Base-by-base conservation (phyloP, 2,797 vertebrate genomes). In the Pipistrellus pygmaeus region DNA sequence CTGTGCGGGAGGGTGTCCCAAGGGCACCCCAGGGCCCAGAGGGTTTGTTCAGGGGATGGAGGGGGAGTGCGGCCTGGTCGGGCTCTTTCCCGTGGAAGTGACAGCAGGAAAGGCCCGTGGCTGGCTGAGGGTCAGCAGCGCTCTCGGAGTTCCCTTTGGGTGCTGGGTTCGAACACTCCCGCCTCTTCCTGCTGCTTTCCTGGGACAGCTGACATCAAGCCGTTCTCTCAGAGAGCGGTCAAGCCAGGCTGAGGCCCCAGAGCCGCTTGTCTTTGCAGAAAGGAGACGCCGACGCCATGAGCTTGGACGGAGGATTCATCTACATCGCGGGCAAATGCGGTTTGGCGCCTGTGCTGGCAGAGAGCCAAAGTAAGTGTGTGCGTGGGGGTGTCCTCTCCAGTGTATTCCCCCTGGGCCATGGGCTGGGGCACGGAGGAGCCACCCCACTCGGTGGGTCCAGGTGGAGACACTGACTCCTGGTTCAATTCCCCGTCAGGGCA, bases 311-410 rank as follows among this genome's bases (percentile, higher is more conserved):
- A 97, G 99, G 99, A 4, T 97, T 98, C 55, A 98, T 99, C 96
- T 99, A 98, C 95, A 98, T 98, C 11, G 99, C 99, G 25, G 99
- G 99, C 0, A 98, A 98, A 86, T 99, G 99, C 68, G 99, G 99
- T 38, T 97, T 99, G 96, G 97, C 99, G 95, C 99, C 99, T n/a
- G 99, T 97, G 95, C 97, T 99, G 98, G 98, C 98, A 62, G 99
- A 99, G 97, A 99, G 98, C 97, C 99, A 99, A 4, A 76, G 98
- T 98, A 95, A 98, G 98, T 91, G 76, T 41, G 75, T 57, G 55
- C 2, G 27, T 62, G 25, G 23, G 5, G 0, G 0, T 0, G 30
- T 17, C 76, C 41, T 30, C 14, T 76, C 71, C 23, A 72, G 64
- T 51, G 20, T 25, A 44, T 41, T 41, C 38, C 38, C 38, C 38